Conservation (phyloP, 2,797 vertebrate species). For the Antrozous pallidus region DNA sequence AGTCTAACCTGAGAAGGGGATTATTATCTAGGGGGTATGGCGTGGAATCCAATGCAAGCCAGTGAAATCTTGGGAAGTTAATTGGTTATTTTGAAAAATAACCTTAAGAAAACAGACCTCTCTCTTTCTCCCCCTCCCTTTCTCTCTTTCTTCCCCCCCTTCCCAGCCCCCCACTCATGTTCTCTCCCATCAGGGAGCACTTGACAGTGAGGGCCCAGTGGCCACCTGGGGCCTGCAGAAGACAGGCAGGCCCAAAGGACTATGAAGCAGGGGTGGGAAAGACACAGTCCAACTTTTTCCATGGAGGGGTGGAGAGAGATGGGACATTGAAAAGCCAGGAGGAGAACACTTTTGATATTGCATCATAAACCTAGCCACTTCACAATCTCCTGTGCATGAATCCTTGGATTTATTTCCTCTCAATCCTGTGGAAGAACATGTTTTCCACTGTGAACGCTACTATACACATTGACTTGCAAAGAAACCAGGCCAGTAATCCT, state of each 20-base stretch:
- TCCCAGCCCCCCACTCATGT: rapidly evolving
- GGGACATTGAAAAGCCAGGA: background rate
- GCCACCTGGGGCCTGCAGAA: background rate
- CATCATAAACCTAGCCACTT: background rate
- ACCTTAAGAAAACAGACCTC: background rate
- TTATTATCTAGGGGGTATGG: rapidly evolving
- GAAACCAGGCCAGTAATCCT: background rate
- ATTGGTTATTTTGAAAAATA: background rate
- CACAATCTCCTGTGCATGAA: background rate
- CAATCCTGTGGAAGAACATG: background rate
- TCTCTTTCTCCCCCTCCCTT: too few relatives aligned
- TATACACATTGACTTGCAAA: rapidly evolving
- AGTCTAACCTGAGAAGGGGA: background rate
- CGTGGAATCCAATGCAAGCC: background rate
- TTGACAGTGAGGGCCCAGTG: background rate
- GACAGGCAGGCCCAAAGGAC: background rate
- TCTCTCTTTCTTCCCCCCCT: too few relatives aligned
- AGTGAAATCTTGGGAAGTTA: background rate
- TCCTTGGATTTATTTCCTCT: background rate
- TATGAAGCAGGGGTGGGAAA: background rate
- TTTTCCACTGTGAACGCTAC: background rate
- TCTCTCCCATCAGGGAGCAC: background rate
- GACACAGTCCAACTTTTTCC: background rate
- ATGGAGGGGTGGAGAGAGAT: background rate
- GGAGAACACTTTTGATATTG: background rate